phyloP scores from a whole-genome alignment of 2,113 vertebrate species.

The Melanerpes aurifrons region DNA sequence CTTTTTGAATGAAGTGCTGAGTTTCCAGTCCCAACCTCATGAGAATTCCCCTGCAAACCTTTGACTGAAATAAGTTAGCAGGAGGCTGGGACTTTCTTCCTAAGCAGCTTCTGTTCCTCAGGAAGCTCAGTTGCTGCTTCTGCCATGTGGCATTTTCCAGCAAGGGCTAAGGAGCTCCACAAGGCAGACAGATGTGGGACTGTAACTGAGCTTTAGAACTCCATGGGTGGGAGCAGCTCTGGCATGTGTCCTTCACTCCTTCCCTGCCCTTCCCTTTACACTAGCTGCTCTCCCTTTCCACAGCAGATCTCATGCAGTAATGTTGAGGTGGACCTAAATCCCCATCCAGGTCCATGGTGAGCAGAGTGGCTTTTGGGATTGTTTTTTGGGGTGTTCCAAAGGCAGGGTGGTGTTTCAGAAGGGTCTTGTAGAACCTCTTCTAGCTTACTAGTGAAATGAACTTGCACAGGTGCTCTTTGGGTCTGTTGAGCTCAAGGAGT shows the following conservation, averaged over 20 bases:
- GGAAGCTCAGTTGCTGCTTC: neutral
- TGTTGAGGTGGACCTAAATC: neutral
- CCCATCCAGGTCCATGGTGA: fast-evolving
- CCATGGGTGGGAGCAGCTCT: fast-evolving
- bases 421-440: neutral
- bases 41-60: neutral
- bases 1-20: neutral
- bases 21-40: neutral
- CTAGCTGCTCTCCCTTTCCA: neutral
- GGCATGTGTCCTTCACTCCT: neutral
- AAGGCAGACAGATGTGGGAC: neutral
- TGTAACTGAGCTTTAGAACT: neutral
- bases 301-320: neutral
- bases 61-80: neutral
- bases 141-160: neutral
- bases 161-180: neutral
- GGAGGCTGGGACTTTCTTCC: fast-evolving
- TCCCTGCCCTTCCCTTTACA: neutral
- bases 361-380: neutral
- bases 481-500: neutral
- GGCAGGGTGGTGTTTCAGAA: neutral
- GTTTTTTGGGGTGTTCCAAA: neutral
- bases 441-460: fast-evolving
- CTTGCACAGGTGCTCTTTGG: fast-evolving
- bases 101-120: neutral